Evolutionary conservation across 2,888 invertebrate species (phyloP).

Genomic region (Trachelus tabidus): DNA sequence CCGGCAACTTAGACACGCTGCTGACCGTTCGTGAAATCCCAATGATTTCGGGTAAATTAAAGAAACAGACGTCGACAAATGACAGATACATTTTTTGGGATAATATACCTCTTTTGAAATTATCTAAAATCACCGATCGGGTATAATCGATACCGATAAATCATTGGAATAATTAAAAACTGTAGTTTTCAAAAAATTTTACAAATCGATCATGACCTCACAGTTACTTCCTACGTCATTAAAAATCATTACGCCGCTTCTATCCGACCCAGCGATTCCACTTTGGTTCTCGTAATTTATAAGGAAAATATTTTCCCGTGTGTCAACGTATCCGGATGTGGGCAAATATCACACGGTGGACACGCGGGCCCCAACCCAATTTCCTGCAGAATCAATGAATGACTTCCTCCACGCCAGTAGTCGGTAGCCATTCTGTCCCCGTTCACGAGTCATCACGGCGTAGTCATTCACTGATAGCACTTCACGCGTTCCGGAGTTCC

Average conservation of each 20-base stretch:
- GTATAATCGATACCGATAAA: background rate
- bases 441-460: slow-evolving; percentile 11
- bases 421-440: slow-evolving; percentile 5
- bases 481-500: slow-evolving; percentile 9
- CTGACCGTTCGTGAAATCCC: background rate
- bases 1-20: background rate
- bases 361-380: background rate
- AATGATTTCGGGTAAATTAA: background rate
- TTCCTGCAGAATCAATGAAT: background rate
- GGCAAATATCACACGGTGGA: background rate
- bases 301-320: background rate
- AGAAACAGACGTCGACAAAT: background rate
- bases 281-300: background rate
- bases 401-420: background rate
- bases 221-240: background rate
- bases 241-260: background rate
- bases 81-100: background rate
- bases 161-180: background rate
- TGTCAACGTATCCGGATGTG: background rate
- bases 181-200: background rate
- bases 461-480: slow-evolving; percentile 3
- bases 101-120: background rate
- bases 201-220: background rate
- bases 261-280: background rate
- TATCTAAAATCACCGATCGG: background rate